Base-by-base conservation (phyloP, 2,888 invertebrate genomes). In the Synergus itoensis region DNA sequence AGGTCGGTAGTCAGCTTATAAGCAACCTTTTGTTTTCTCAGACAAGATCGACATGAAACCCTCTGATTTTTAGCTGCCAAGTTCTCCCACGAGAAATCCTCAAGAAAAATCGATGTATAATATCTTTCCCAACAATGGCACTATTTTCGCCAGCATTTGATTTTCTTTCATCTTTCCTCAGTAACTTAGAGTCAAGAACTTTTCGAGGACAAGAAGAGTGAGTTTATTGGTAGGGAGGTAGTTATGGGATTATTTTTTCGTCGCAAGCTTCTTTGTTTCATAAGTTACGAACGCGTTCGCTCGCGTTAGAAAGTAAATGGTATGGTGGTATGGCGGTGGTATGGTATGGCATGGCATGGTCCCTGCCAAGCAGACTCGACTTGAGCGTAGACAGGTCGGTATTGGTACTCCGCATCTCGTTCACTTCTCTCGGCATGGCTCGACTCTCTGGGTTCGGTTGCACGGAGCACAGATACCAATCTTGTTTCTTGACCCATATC, bases 401-500 rank as follows among this genome's bases (percentile, higher is more conserved):
- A 21, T 28, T 83, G 82, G 81, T 82, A 83, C 84, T 83, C 80
- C 83, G 83, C 83, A 82, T 83, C 84, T 82, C 83, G 82, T 81
- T 84, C 83, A 82, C 81, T 82, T 83, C 83, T 78, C 84, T n/a
- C 11, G 48, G n/a, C 11, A 16, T 40, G 18, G 65, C 41, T 65
- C n/a, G 18, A 21, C 28, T 21, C 18, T 21, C 43, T 67, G 67
- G 67, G 67, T 67, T 45, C 80, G 87, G 84, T 85, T 86, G 87
- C 87, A 86, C 85, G 84, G 85, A 83, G 82, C 76, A 84, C 88
- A 90, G 92, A 92, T 92, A 91, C 90, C 90, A 92, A 92, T 92
- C 92, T 92, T 90, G 89, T 89, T 92, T 92, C 91, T 91, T 92
- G 92, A 91, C 92, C 92, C 90, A 92, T 92, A 92, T 92, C 91